phyloP scores from a whole-genome alignment of 2,113 vertebrate species.

The Ictidomys tridecemlineatus region DNA sequence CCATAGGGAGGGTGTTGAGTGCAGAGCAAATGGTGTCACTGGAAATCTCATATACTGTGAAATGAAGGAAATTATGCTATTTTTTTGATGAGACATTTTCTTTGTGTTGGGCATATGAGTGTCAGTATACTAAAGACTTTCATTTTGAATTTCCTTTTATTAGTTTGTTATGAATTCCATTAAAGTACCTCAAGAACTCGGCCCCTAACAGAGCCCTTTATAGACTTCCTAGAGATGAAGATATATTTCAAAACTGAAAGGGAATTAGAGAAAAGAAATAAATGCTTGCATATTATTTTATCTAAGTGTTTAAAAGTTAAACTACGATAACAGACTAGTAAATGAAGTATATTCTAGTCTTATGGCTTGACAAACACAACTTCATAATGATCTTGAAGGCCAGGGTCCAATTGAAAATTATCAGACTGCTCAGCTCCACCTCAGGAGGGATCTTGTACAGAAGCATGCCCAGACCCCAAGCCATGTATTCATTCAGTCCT shows the following conservation, averaged over 20 bases:
- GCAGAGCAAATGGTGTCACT: not conserved
- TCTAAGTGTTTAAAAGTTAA: not conserved
- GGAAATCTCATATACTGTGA: not conserved
- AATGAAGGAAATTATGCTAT: not conserved
- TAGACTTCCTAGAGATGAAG: not conserved
- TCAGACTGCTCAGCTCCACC: not conserved
- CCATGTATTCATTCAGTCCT: not conserved
- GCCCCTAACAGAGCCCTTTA: not conserved
- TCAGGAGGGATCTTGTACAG: not conserved
- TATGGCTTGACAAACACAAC: not conserved
- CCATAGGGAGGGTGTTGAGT: not conserved
- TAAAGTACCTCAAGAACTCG: not conserved
- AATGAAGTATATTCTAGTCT: not conserved
- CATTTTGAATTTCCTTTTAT: slow-evolving; percentile 4
- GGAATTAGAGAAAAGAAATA: slow-evolving; percentile 26
- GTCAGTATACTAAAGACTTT: not conserved
- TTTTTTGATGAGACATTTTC: slow-evolving; percentile 38
- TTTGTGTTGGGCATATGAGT: not conserved
- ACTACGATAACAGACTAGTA: not conserved
- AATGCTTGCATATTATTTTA: not conserved
- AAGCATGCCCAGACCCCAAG: not conserved
- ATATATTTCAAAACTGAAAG: slow-evolving; percentile 24
- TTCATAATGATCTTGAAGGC: not conserved
- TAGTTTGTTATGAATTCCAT: not conserved
- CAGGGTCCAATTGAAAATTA: not conserved